A percentile compares a stretch with the other conserved stretches of the same genome.
phyloP scores from a whole-genome alignment of 2,797 vertebrate genomes.

The Glossophaga mutica region DNA sequence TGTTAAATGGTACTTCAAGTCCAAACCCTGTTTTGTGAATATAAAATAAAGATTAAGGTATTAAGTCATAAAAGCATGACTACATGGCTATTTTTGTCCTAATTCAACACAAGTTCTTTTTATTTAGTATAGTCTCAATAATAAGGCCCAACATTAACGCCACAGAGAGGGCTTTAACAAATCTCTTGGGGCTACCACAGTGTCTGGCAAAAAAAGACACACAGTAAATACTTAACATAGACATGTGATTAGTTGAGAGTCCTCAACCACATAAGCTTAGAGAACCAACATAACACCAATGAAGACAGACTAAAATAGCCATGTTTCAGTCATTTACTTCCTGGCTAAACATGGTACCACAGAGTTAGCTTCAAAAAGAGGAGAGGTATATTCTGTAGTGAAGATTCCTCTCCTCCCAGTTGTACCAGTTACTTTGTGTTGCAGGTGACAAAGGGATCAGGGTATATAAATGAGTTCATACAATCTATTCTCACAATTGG shows the following conservation, averaged over 20 bases:
- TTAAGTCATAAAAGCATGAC: background rate
- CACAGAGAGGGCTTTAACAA: background rate
- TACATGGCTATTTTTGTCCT: background rate
- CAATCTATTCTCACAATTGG: background rate
- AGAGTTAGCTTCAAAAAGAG: conserved; percentile 9
- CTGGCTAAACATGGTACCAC: background rate
- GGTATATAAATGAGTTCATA: background rate
- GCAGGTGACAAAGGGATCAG: background rate
- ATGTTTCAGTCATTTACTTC: background rate
- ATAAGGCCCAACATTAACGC: background rate
- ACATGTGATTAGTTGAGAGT: background rate
- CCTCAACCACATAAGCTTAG: background rate
- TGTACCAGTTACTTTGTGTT: background rate
- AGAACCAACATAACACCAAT: background rate
- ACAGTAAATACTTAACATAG: background rate
- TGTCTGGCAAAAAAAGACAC: background rate
- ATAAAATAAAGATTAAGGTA: conserved; percentile 9
- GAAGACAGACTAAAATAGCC: background rate
- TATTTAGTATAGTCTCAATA: conserved; percentile 1
- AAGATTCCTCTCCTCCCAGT: background rate
- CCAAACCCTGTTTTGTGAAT: background rate
- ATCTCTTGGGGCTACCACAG: background rate
- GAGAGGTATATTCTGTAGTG: background rate
- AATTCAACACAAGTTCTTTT: background rate
- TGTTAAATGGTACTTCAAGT: conserved; percentile 18